Percentiles rank a stretch among this genome's conserved stretches.
phyloP scores from a whole-genome alignment of 2,113 vertebrate genomes.

The Nicator chloris region DNA sequence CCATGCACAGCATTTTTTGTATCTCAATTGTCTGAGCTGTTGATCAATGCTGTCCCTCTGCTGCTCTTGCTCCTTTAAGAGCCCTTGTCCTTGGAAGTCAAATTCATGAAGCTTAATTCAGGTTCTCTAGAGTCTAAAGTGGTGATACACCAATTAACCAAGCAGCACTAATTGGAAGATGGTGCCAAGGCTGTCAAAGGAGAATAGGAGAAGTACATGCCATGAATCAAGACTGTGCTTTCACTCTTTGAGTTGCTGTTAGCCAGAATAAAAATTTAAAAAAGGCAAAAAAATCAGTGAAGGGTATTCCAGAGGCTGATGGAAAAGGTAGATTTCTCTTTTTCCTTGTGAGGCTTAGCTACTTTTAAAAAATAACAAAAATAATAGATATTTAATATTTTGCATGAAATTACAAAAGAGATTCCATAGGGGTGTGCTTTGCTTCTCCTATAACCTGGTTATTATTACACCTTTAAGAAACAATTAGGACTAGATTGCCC shows the following conservation, averaged over 20 bases:
- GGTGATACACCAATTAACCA: constrained; percentile 19
- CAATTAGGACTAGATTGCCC: neutral
- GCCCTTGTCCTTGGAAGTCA: neutral
- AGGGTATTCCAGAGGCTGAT: neutral
- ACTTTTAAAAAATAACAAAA: neutral
- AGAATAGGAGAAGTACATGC: neutral
- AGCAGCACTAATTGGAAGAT: neutral
- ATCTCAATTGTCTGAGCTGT: neutral
- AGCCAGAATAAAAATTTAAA: neutral
- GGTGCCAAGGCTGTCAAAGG: neutral
- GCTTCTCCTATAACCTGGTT: neutral
- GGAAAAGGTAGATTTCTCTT: neutral
- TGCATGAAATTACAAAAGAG: neutral
- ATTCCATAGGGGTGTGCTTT: neutral
- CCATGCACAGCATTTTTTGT: neutral
- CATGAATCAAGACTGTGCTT: neutral
- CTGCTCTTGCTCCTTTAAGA: neutral
- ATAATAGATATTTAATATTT: neutral
- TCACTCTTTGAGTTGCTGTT: neutral
- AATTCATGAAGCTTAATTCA: neutral
- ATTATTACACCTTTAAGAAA: neutral
- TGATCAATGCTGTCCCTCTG: neutral
- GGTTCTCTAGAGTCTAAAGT: neutral
- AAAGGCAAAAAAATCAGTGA: neutral
- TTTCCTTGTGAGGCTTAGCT: neutral